These are phyloP conservation scores for Athetis lepigone DNA, from an alignment of 2,888 invertebrate species.

Conservation along the genomic window DNA sequence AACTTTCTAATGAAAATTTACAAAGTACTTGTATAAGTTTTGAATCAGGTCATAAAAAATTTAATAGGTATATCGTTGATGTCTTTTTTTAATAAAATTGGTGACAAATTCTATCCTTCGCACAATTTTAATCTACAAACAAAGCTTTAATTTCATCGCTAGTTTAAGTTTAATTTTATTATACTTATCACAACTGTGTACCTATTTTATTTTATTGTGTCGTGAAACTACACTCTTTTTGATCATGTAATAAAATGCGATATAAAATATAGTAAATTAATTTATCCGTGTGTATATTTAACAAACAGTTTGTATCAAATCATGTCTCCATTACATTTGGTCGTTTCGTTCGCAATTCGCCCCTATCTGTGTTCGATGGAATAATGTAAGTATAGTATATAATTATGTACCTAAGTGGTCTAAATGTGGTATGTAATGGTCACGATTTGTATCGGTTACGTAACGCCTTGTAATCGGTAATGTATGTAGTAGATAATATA, in stretches of 20 bases:
- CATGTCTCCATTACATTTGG: conserved; percentile 57
- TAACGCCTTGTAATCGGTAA: conserved; percentile 54
- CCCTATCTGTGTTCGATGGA: conserved; percentile 57
- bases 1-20: conserved; percentile 8
- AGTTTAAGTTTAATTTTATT: conserved; percentile 25
- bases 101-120: conserved; percentile 49
- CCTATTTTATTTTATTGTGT: conserved; percentile 10
- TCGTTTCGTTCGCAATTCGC: conserved; percentile 47
- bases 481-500: conserved; percentile 49
- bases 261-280: conserved; percentile 14
- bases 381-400: conserved; percentile 38
- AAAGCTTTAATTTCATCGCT: conserved; percentile 54
- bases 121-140: conserved; percentile 48
- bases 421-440: conserved; percentile 46
- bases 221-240: conserved; percentile 19
- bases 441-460: conserved; percentile 38
- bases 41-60: not conserved
- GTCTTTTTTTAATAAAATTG: conserved; percentile 40
- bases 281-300: conserved; percentile 26
- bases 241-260: conserved; percentile 15
- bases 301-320: conserved; percentile 10
- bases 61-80: not conserved
- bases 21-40: not conserved
- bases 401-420: conserved; percentile 44
- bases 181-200: conserved; percentile 3